Percentiles rank a stretch among this genome's conserved stretches.
phyloP scores from a whole-genome alignment of 2,888 invertebrate species.

The Macropis europaea region DNA sequence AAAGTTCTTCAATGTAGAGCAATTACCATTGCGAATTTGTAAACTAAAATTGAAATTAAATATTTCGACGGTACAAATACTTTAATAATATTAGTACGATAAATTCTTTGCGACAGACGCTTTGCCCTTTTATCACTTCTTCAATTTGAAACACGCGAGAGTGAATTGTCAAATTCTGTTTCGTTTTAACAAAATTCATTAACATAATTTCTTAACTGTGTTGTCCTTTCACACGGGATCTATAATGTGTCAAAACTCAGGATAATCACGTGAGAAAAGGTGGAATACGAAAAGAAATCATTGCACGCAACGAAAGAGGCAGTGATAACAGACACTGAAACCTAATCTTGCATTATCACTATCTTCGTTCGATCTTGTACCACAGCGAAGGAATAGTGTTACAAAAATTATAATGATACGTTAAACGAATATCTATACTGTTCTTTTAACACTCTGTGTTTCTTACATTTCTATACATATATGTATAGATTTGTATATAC shows the following conservation, averaged over 20 bases:
- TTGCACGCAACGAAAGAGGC: background rate
- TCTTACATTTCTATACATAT: background rate
- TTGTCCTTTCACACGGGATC: background rate
- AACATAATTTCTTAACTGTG: background rate
- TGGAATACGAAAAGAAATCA: background rate
- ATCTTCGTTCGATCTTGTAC: slow-evolving; percentile 27
- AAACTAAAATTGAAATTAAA: background rate
- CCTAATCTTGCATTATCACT: slow-evolving; percentile 45
- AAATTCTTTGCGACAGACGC: background rate
- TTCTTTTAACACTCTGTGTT: slow-evolving; percentile 12
- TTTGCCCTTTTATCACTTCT: too few relatives aligned
- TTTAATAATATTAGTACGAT: background rate
- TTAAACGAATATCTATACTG: slow-evolving; percentile 19
- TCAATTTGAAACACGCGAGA: too few relatives aligned
- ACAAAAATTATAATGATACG: slow-evolving; percentile 37
- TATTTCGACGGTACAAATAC: slow-evolving; percentile 1
- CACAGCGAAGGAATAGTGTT: slow-evolving; percentile 32
- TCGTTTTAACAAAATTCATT: background rate
- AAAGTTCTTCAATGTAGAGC: too few relatives aligned
- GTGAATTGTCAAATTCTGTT: too few relatives aligned
- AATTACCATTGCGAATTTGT: too few relatives aligned
- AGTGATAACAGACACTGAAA: slow-evolving; percentile 48
- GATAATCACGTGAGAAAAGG: background rate
- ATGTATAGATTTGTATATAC: slow-evolving; percentile 22
- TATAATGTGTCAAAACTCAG: background rate